These are phyloP conservation scores for Eira barbara DNA, from an alignment of 2,113 vertebrate species.

Conservation along the genomic window DNA sequence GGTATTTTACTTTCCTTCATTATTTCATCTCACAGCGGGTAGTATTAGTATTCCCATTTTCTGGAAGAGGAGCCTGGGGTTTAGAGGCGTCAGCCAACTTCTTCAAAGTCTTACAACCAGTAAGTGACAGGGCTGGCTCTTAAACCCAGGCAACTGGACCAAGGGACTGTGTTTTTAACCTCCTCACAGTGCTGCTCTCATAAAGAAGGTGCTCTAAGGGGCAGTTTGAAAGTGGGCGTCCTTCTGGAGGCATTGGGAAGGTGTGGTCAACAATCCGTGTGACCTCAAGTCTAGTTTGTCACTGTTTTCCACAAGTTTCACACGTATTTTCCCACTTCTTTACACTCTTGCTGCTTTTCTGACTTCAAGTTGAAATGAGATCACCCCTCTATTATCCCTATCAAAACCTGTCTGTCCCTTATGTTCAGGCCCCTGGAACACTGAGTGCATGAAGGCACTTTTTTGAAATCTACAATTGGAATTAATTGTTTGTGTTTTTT, in stretches of 20 bases:
- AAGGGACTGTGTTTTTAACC: not conserved
- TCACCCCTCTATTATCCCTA: not conserved
- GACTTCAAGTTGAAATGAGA: not conserved
- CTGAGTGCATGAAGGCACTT: not conserved
- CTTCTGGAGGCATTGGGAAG: not conserved
- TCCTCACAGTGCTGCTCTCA: not conserved
- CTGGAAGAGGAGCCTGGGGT: not conserved
- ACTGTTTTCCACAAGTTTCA: not conserved
- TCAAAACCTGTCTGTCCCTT: not conserved
- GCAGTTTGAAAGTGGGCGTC: not conserved
- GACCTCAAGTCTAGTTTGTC: not conserved
- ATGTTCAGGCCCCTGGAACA: not conserved
- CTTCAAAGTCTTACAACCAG: not conserved
- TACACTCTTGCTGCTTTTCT: not conserved
- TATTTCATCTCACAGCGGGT: not conserved
- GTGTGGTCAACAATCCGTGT: fast-evolving
- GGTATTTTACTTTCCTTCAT: not conserved
- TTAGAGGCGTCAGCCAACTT: not conserved
- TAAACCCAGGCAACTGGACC: not conserved
- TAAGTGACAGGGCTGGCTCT: not conserved
- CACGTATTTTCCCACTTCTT: not conserved
- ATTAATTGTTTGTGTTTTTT: not conserved
- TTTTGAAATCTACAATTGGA: not conserved
- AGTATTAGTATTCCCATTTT: not conserved
- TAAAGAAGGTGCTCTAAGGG: not conserved